phyloP scores from a whole-genome alignment of 1,140 invertebrate species.

The Gryllus bimaculatus region DNA sequence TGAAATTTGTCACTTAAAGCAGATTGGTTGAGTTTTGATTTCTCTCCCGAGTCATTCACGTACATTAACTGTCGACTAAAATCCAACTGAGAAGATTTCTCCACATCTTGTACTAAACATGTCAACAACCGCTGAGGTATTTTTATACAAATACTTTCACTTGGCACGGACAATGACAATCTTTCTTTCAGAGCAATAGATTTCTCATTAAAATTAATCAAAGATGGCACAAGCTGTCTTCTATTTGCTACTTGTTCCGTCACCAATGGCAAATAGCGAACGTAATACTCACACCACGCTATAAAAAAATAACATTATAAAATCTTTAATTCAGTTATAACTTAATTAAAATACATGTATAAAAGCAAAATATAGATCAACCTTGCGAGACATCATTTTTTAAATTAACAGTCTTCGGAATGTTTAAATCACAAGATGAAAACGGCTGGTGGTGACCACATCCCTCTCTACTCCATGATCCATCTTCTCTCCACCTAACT shows the following conservation, averaged over 20 bases:
- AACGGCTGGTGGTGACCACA: conserved; percentile 19
- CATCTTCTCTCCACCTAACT: conserved; percentile 25
- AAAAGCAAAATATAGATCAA: neutral
- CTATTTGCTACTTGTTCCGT: conserved; percentile 38
- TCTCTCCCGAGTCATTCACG: neutral
- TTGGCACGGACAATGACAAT: neutral
- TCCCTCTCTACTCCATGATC: conserved; percentile 22
- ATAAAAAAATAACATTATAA: conserved; percentile 20
- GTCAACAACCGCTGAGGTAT: neutral
- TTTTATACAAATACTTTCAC: neutral
- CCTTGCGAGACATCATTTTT: conserved; percentile 16
- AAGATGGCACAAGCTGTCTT: conserved; percentile 39
- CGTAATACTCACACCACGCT: conserved; percentile 42
- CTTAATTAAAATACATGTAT: neutral
- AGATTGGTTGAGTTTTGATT: conserved; percentile 6
- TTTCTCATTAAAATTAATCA: conserved; percentile 36
- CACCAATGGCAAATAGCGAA: conserved; percentile 38
- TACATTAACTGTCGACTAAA: neutral
- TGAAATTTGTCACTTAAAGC: conserved; percentile 17
- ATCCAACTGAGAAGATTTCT: neutral
- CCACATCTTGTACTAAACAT: neutral
- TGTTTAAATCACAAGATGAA: conserved; percentile 12
- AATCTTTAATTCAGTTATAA: neutral
- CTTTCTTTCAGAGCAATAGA: neutral
- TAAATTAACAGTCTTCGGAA: conserved; percentile 23